Percentiles rank a stretch among this genome's conserved stretches.
Conservation (phyloP, 2,113 vertebrate genomes). For the Lophura nycthemera region DNA sequence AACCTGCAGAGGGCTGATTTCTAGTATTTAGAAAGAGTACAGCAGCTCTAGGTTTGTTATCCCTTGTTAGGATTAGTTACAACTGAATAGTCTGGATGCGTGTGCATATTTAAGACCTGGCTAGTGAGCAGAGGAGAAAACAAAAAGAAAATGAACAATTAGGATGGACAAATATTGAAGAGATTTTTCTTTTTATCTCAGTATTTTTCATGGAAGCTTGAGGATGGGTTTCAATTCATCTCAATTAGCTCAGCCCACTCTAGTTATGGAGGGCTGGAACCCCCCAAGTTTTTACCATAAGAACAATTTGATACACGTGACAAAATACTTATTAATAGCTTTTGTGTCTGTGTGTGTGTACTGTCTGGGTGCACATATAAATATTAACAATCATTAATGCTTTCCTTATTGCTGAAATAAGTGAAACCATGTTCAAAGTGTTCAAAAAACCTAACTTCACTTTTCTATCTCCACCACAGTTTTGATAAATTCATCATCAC, state of each 20-base stretch:
- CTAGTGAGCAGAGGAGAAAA: neutral
- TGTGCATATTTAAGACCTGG: neutral
- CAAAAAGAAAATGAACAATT: slow-evolving; percentile 27
- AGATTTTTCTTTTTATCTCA: neutral
- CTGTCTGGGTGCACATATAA: neutral
- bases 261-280: slow-evolving; percentile 1
- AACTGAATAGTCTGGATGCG: neutral
- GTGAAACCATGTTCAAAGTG: neutral
- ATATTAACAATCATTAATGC: neutral
- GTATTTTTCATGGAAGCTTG: neutral
- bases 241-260: neutral
- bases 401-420: slow-evolving; percentile 17
- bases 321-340: slow-evolving; percentile 23
- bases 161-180: slow-evolving; percentile 1
- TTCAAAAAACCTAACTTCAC: neutral
- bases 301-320: neutral
- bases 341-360: neutral
- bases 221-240: slow-evolving; percentile 38
- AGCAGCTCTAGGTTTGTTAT: neutral
- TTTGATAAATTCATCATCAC: slow-evolving; percentile 2
- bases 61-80: neutral
- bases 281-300: neutral
- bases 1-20: neutral
- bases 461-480: neutral
- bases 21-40: neutral